Evolutionary conservation across 2,888 invertebrate species (phyloP), one percentile per base, ranked within the genome.

Genomic region (Ischnura elegans): DNA sequence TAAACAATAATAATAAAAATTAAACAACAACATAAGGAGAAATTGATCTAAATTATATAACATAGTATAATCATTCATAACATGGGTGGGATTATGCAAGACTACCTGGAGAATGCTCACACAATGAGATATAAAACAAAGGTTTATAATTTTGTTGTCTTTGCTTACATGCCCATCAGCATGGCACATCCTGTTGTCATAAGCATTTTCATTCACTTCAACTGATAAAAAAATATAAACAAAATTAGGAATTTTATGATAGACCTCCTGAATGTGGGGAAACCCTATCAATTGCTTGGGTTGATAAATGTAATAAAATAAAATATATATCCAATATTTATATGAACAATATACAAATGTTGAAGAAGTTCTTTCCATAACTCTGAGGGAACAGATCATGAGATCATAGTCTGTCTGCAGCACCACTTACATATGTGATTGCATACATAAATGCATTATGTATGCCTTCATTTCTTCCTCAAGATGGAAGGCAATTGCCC

Each of bases 271-370:
- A 90, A 66, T 43, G 61, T 21, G n/a, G 66, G 47, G 90, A n/a
- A 45, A 43, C 6, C 45, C 90, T 36, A 90, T 55, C 90, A 45
- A 43, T 90, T 43, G 43, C 29, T 87, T 21, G 90, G 42, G 43
- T 90, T n/a, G n/a, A 90, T 90, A 90, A 90, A 90, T 43, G 61
- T 90, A 90, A 90, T 66, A 90, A 90, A 90, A 90, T 90, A 90
- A 90, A 61, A 90, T 90, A 90, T 90, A 61, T 90, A 90, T 61
- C 90, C 90, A 66, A 66, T 90, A 90, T 90, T 90, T 90, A 90
- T 90, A 90, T 61, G 90, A 90, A 90, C 61, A 90, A 90, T 90
- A 66, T 90, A 90, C 90, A 90, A 25, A 43, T 61, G 90, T 90
- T 61, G 90, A 90, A 90, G 90, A 90, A 90, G 90, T 90, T 61